A percentile compares a stretch with the other conserved stretches of the same genome.
phyloP scores from a whole-genome alignment of 1,140 invertebrate species.

The Bombus sylvicola region DNA sequence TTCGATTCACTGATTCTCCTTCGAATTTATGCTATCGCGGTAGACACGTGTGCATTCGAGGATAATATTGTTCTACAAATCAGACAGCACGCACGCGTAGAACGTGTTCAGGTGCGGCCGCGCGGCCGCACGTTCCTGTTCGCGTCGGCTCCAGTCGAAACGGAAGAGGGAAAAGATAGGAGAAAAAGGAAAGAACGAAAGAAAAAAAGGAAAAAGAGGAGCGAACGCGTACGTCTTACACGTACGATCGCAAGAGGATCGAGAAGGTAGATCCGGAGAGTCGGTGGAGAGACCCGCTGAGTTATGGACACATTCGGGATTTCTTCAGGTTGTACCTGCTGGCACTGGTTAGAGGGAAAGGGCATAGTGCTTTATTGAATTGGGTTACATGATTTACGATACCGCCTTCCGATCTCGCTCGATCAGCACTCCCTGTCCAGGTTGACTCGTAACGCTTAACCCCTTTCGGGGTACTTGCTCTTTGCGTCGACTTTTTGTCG shows the following conservation, averaged over 20 bases:
- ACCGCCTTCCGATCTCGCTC: constrained; percentile 68
- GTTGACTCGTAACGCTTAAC: constrained; percentile 68
- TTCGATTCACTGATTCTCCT: neutral
- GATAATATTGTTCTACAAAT: constrained; percentile 79
- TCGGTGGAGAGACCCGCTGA: constrained; percentile 62
- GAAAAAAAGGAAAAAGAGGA: neutral
- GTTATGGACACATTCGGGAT: constrained; percentile 75
- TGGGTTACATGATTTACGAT: constrained; percentile 77
- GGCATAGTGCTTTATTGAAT: constrained; percentile 77
- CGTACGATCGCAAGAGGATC: constrained; percentile 47
- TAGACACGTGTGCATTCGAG: neutral
- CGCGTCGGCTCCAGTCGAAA: constrained; percentile 38
- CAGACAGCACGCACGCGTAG: constrained; percentile 55
- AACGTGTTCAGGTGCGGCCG: constrained; percentile 16
- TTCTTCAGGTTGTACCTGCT: constrained; percentile 73
- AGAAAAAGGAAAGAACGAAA: neutral
- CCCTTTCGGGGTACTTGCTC: constrained; percentile 31
- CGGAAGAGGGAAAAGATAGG: neutral
- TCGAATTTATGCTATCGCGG: neutral
- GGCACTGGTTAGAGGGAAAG: constrained; percentile 67
- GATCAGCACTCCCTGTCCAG: constrained; percentile 66
- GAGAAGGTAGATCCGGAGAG: constrained; percentile 54
- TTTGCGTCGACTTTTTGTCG: constrained; percentile 33
- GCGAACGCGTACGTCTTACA: constrained; percentile 32
- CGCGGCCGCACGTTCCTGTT: constrained; percentile 18